A percentile compares a stretch with the other conserved stretches of the same genome.
These are phyloP conservation scores for Vanessa cardui DNA, from an alignment of 2,888 invertebrate genomes.

Conservation along the genomic window DNA sequence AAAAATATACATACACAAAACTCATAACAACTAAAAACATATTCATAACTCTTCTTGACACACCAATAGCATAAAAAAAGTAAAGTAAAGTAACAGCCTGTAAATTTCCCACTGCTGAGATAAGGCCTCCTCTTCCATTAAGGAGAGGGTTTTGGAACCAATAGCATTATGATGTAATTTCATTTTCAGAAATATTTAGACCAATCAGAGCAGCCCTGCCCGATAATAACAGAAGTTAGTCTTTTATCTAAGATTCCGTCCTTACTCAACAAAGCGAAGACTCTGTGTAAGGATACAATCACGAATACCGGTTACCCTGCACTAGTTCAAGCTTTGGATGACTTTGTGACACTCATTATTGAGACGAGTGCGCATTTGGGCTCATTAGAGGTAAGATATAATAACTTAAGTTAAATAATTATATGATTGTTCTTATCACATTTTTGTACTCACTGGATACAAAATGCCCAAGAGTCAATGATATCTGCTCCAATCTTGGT, in stretches of 20 bases:
- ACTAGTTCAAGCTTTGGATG: slow-evolving; percentile 85
- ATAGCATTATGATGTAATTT: background rate
- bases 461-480: no score
- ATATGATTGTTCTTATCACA: background rate
- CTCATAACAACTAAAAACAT: no score
- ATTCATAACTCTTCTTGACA: no score
- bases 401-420: background rate
- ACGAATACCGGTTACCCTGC: slow-evolving; percentile 81
- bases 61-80: no score
- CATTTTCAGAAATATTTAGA: slow-evolving; percentile 71
- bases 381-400: slow-evolving; percentile 80
- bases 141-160: no score
- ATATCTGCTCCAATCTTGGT: no score
- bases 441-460: no score
- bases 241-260: slow-evolving; percentile 65
- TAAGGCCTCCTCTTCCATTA: no score
- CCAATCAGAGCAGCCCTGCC: slow-evolving; percentile 59
- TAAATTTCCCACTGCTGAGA: no score
- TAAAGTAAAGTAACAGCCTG: no score
- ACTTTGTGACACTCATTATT: slow-evolving; percentile 85
- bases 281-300: slow-evolving; percentile 85
- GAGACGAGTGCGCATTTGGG: slow-evolving; percentile 87
- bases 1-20: no score
- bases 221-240: slow-evolving; percentile 55
- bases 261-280: slow-evolving; percentile 84